A percentile compares a stretch with the other conserved stretches of the same genome.
phyloP scores from a whole-genome alignment of 2,888 invertebrate genomes.

The Philonicus albiceps region DNA sequence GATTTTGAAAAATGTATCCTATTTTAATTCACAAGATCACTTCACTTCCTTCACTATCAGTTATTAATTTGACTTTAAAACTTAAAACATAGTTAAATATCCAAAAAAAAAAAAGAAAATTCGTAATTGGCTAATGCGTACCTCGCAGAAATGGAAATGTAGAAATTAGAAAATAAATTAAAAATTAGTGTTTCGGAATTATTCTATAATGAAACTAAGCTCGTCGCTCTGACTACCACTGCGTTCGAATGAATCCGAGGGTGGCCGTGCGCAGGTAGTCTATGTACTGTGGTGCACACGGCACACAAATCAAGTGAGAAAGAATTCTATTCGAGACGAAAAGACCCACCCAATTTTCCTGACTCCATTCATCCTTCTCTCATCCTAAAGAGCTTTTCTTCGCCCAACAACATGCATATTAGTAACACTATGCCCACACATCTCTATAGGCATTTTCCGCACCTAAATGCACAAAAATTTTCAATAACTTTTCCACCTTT shows the following conservation, averaged over 20 bases:
- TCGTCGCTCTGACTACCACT: conserved; percentile 69
- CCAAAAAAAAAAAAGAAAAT: neutral
- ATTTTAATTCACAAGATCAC: neutral
- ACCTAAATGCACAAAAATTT: conserved; percentile 21
- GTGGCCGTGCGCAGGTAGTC: conserved; percentile 66
- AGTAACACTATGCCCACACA: neutral
- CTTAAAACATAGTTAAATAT: neutral
- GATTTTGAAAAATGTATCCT: neutral
- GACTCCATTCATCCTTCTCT: neutral
- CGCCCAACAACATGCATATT: neutral
- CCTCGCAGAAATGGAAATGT: conserved; percentile 35
- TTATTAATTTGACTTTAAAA: neutral
- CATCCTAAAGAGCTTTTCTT: neutral
- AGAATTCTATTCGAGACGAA: conserved; percentile 4
- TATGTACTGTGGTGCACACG: conserved; percentile 71
- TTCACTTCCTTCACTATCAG: neutral
- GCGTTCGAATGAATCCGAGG: conserved; percentile 69
- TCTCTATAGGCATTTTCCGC: neutral
- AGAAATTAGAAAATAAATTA: conserved; percentile 23
- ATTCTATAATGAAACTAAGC: conserved; percentile 52
- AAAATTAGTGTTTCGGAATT: conserved; percentile 21
- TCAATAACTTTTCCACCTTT: conserved; percentile 31
- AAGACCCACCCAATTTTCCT: neutral
- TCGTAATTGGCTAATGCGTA: neutral
- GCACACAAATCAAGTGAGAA: conserved; percentile 60